Percentiles rank a stretch among this genome's conserved stretches.
Conservation (phyloP, 2,797 vertebrate species). For the Odontamblyopus lacepedii region DNA sequence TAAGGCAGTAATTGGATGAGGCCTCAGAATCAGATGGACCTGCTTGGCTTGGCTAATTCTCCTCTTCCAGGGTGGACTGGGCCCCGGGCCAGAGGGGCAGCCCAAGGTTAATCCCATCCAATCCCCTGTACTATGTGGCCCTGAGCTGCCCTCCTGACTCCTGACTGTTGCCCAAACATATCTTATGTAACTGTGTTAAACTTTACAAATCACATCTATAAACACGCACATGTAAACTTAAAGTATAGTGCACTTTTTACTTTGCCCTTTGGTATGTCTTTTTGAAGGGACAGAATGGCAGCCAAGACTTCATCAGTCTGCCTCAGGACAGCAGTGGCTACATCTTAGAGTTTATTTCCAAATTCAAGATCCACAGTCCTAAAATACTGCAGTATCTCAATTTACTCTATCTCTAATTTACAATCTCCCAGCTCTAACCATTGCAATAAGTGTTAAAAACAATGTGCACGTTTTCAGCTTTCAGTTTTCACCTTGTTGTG, state of each 20-base stretch:
- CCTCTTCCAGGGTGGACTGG: constrained; percentile 76
- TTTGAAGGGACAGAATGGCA: neutral
- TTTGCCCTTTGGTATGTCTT: neutral
- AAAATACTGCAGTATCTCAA: too few relatives aligned
- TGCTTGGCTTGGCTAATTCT: constrained; percentile 79
- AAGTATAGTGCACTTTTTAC: neutral
- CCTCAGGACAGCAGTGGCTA: too few relatives aligned
- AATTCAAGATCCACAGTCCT: too few relatives aligned
- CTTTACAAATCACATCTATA: constrained; percentile 29
- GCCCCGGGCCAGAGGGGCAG: constrained; percentile 68
- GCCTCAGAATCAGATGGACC: constrained; percentile 77
- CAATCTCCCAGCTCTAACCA: too few relatives aligned
- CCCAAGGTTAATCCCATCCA: constrained; percentile 85
- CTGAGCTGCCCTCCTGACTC: constrained; percentile 47
- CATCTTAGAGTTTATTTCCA: too few relatives aligned
- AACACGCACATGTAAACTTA: neutral
- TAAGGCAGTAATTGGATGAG: constrained; percentile 84
- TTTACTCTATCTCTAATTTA: too few relatives aligned
- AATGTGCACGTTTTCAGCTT: too few relatives aligned
- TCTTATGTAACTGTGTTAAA: constrained; percentile 50
- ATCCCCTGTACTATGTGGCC: constrained; percentile 66
- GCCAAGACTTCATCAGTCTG: neutral
- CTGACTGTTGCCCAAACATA: constrained; percentile 44
- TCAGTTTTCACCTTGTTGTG: too few relatives aligned
- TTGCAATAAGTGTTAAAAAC: too few relatives aligned